Evolutionary conservation across 2,797 vertebrate species (phyloP), one percentile per base, ranked within the genome.

Genomic region (Coregonus suidteri): DNA sequence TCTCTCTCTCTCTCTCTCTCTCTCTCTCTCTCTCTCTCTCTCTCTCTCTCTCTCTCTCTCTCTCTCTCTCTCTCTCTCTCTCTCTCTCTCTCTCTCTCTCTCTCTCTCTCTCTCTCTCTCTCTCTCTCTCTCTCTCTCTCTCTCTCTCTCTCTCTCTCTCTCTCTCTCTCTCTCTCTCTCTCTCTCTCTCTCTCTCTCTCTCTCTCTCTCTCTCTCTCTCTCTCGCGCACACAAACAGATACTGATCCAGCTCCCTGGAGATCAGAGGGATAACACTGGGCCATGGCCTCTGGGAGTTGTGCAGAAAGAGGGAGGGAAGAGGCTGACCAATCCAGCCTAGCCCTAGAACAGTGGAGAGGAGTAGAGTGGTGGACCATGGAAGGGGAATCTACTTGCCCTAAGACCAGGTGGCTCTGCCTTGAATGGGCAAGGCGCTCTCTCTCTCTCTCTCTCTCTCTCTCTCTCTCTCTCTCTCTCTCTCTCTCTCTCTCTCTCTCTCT

Each of bases 181-280:
- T 6, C 66, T 20, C 37, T 67, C 62, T 25, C 59, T 66, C 37
- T 9, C 35, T 41, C 13, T n/a, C 71, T 18, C 25, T 16, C 47
- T 20, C 52, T 20, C 71, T 31, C 30, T 9, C 30, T 11, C 65
- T 9, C 72, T 35, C 31, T 16, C 73, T 16, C 56, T 64, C 15
- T 0, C 34, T 4, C 73, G 31, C 31, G 15, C 1, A 64, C 59
- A 47, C 83, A 81, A 47, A 7, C 68, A 79, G 75, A 30, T 77
- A 87, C 52, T 79, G 79, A 85, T 72, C 87, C 79, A 85, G 84
- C 81, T 88, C 89, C 87, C 90, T 80, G 77, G 85, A 85, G 85
- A 88, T 83, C 62, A 65, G 76, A 69, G 64, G 78, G 85, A 87
- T 86, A 87, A 84, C 79, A 70, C 51, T 73, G 75, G 18, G 76